These are phyloP conservation scores for Antheraea mylitta DNA, from an alignment of 1,140 invertebrate genomes.

Conservation along the genomic window DNA sequence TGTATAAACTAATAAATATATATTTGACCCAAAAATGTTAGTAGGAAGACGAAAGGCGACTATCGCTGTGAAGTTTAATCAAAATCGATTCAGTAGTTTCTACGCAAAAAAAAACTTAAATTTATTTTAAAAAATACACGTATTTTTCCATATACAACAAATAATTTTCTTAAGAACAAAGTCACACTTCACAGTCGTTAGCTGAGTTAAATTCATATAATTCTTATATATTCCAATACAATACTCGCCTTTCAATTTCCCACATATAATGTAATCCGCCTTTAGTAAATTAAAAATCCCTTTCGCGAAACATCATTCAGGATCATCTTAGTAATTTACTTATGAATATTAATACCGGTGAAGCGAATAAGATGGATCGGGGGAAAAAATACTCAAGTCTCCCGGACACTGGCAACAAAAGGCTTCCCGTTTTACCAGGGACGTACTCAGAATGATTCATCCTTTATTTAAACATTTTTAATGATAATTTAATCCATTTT, in stretches of 20 bases:
- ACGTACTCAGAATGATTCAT: neutral
- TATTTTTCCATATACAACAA: too few relatives aligned
- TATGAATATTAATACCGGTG: constrained; percentile 68
- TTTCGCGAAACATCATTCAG: constrained; percentile 5
- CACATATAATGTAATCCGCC: neutral
- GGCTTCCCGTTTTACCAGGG: constrained; percentile 21
- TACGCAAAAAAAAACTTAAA: too few relatives aligned
- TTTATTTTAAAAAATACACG: too few relatives aligned
- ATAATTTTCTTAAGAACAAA: too few relatives aligned
- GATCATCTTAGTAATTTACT: constrained; percentile 66
- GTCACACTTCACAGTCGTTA: too few relatives aligned
- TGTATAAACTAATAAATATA: too few relatives aligned
- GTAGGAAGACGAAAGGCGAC: too few relatives aligned
- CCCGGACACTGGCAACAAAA: constrained; percentile 54
- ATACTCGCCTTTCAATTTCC: neutral
- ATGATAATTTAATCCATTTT: too few relatives aligned
- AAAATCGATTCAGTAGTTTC: too few relatives aligned
- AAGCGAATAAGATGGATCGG: constrained; percentile 32
- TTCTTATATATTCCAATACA: neutral
- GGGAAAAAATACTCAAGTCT: constrained; percentile 28
- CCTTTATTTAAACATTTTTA: too few relatives aligned
- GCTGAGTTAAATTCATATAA: neutral
- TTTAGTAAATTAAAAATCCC: neutral
- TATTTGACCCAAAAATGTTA: too few relatives aligned
- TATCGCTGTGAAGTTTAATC: too few relatives aligned